These are phyloP conservation scores for Todiramphus saurophagus DNA, from an alignment of 2,113 vertebrate genomes.

Conservation along the genomic window DNA sequence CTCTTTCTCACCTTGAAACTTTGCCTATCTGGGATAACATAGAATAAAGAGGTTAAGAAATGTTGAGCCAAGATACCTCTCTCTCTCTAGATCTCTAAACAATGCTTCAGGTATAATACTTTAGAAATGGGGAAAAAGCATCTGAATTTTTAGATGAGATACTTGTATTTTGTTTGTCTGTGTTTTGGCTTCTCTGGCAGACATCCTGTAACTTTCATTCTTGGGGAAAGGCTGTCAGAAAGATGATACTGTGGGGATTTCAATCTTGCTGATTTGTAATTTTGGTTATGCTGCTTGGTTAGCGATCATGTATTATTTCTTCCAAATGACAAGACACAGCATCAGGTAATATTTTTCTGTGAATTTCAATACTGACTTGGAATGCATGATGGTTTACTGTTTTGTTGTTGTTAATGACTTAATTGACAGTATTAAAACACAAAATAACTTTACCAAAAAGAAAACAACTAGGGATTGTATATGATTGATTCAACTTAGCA, in stretches of 20 bases:
- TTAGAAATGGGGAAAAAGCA: neutral
- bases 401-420: neutral
- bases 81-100: neutral
- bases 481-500: neutral
- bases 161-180: neutral
- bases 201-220: neutral
- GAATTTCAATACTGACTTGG: neutral
- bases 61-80: neutral
- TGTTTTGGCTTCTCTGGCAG: neutral
- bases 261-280: neutral
- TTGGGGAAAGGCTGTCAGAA: constrained; percentile 9
- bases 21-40: neutral
- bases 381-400: neutral
- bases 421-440: neutral
- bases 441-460: neutral
- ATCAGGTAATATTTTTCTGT: neutral
- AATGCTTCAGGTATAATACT: neutral
- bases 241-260: constrained; percentile 9
- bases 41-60: neutral
- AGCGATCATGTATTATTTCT: neutral
- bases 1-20: neutral
- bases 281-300: neutral
- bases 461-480: neutral
- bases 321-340: constrained; percentile 3
- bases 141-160: neutral